Conservation (phyloP, 1,140 invertebrate species). For the Leucophenga varia region DNA sequence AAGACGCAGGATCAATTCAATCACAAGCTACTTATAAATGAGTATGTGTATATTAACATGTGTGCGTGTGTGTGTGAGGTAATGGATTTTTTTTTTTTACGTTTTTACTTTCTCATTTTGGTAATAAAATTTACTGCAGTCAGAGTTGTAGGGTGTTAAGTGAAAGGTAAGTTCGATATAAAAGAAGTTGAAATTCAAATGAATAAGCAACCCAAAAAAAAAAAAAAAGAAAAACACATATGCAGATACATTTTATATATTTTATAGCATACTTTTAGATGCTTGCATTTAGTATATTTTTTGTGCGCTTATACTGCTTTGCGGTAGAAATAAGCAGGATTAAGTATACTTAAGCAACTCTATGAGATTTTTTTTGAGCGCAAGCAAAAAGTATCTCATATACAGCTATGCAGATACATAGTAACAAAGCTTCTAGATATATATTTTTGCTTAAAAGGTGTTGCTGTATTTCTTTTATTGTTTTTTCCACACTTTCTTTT, state of each 20-base stretch:
- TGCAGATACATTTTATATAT: constrained; percentile 1
- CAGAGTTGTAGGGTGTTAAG: too few species aligned
- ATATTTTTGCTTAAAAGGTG: too few species aligned
- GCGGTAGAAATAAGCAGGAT: constrained; percentile 44
- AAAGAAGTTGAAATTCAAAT: constrained; percentile 25
- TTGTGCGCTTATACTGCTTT: constrained; percentile 13
- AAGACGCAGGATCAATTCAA: constrained; percentile 40
- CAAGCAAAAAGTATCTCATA: constrained; percentile 1
- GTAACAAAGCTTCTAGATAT: too few species aligned
- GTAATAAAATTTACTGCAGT: too few species aligned
- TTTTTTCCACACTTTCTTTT: too few species aligned
- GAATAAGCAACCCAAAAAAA: constrained; percentile 15
- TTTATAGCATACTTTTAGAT: neutral
- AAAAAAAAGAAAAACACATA: constrained; percentile 20
- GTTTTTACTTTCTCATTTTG: too few species aligned
- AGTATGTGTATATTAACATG: neutral
- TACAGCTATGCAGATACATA: too few species aligned
- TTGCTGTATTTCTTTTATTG: too few species aligned
- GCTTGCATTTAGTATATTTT: neutral
- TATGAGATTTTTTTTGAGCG: constrained; percentile 31
- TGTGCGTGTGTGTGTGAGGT: constrained; percentile 1
- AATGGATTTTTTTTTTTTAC: too few species aligned
- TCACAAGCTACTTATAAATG: constrained; percentile 51
- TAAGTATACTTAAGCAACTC: constrained; percentile 40
- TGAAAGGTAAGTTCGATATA: too few species aligned